Evolutionary conservation across 2,888 invertebrate species (phyloP).

Genomic region (Microchrysa polita): DNA sequence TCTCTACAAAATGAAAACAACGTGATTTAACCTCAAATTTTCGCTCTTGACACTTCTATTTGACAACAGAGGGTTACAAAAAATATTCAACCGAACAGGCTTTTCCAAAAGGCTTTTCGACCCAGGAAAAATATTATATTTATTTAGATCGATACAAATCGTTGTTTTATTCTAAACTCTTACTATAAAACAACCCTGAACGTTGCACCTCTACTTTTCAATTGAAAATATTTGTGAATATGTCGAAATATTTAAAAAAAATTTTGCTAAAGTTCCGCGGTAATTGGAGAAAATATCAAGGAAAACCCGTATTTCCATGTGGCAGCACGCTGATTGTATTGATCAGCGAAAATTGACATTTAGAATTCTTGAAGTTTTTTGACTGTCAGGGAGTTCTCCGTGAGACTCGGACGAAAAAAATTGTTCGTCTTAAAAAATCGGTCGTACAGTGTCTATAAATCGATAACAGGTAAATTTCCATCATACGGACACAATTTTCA

Average conservation of each 20-base stretch:
- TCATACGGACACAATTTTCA: neutral
- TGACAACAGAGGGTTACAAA: too few species aligned
- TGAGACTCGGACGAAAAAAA: conserved; percentile 19
- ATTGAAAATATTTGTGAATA: too few species aligned
- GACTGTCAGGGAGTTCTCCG: conserved; percentile 38
- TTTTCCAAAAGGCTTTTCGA: too few species aligned
- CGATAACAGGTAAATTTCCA: conserved; percentile 32
- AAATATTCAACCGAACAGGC: too few species aligned
- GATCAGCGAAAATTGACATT: conserved; percentile 54
- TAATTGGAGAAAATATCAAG: too few species aligned
- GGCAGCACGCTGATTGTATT: conserved; percentile 50
- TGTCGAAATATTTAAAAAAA: too few species aligned
- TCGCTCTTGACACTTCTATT: too few species aligned
- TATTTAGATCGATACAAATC: too few species aligned
- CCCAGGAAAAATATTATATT: too few species aligned
- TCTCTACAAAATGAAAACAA: neutral
- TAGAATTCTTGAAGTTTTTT: conserved; percentile 46
- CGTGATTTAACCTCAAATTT: conserved; percentile 10
- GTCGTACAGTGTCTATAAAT: conserved; percentile 46
- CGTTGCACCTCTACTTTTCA: too few species aligned
- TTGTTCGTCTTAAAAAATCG: conserved; percentile 49
- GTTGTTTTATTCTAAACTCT: too few species aligned
- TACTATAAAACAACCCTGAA: too few species aligned
- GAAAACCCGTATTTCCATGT: conserved; percentile 50
- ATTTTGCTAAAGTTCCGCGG: neutral